Base-by-base conservation (phyloP, 2,888 invertebrate species). In the Sceliomorpha sp. region DNA sequence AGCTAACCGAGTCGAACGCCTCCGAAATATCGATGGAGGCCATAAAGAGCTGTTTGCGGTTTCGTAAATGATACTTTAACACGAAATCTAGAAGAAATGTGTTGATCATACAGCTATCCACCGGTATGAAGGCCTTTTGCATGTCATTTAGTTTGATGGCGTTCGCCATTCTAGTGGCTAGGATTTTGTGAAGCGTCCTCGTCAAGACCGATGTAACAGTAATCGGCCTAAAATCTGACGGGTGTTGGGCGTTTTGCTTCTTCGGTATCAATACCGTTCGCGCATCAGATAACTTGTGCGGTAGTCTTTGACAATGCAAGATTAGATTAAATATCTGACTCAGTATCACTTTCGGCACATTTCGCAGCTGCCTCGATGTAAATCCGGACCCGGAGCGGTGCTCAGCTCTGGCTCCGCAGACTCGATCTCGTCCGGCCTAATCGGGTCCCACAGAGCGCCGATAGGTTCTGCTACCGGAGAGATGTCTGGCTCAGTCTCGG, bases 1-100 rank as follows among this genome's bases (percentile, higher is more conserved):
- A 68, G 0, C 72, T 55, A 0, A 75, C 56, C 0, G 64, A 53
- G 26, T 70, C 74, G 24, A 72, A 70, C 0, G 73, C 70, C 9
- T 71, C 69, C 0, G 47, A 42, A 3, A 73, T 51, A 34, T 71
- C 72, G 0, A 70, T 12, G 0, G 68, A 60, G 0, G 73, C 74
- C 1, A 71, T 12, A 13, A 13, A 20, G 7, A 39, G 7, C 10
- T 1, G 10, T 20, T 39, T 39, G 7, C 10, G 24, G 24, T 24
- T 4, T 7, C 4, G 7, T 4, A 24, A 5, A 7, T 24, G 24
- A 24, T 24, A 24, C 24, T 7, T 24, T 4, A 24, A 7, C 24
- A 24, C 4, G 4, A 24, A 7, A 24, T 24, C 24, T 7, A 24
- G 24, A 3, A 7, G 4, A 24, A 24, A 24, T 5, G 15, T 14